Evolutionary conservation across 2,797 vertebrate genomes (phyloP).

Genomic region (Melanogrammus aeglefinus): DNA sequence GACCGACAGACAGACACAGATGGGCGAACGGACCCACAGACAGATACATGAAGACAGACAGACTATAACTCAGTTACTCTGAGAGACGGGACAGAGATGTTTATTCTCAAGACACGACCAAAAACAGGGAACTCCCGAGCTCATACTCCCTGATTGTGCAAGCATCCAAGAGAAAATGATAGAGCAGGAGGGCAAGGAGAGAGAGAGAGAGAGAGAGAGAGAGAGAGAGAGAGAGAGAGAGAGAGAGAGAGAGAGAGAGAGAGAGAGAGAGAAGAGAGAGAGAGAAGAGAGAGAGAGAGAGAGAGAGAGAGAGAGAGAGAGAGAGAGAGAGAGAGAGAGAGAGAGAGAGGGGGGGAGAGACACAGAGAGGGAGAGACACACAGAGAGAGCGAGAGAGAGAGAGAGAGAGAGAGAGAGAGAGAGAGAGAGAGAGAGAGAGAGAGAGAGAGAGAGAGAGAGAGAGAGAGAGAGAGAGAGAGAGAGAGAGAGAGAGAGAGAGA

Average conservation of each 20-base stretch:
- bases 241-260: background rate
- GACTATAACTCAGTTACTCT: background rate
- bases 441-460: background rate
- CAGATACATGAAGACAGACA: background rate
- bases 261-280: conserved; percentile 12
- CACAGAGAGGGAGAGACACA: no score
- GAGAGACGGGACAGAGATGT: background rate
- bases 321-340: conserved; percentile 2
- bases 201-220: conserved; percentile 11
- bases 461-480: conserved; percentile 8
- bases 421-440: conserved; percentile 6
- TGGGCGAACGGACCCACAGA: no score
- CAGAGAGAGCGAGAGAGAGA: conserved; percentile 14
- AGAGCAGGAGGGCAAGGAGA: conserved; percentile 1
- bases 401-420: background rate
- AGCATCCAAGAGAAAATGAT: conserved; percentile 1
- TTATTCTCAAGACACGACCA: background rate
- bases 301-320: background rate
- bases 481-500: conserved; percentile 6
- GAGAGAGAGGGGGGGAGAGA: background rate
- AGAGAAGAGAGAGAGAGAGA: background rate
- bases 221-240: conserved; percentile 2
- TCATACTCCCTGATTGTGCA: conserved; percentile 4
- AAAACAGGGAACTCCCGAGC: background rate
- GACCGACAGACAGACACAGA: background rate